phyloP scores from a whole-genome alignment of 2,113 vertebrate genomes.

The Leptocoma aspasia region DNA sequence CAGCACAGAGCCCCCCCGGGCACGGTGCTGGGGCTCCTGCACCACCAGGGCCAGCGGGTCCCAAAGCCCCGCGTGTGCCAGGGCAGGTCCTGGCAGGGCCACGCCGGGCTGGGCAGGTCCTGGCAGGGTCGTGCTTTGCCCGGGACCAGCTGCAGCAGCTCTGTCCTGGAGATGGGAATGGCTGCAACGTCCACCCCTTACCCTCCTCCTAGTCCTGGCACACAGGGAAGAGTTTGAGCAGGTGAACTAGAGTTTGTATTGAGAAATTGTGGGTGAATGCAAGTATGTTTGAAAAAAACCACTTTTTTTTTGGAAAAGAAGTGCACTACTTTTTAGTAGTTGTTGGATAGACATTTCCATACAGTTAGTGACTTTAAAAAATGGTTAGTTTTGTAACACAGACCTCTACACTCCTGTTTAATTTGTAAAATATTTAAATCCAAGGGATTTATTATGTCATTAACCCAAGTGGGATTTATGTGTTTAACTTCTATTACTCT shows the following conservation, averaged over 20 bases:
- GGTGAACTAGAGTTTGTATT: neutral
- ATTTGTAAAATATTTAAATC: conserved; percentile 22
- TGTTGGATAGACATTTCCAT: neutral
- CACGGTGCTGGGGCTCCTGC: neutral
- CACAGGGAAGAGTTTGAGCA: neutral
- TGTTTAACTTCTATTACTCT: neutral
- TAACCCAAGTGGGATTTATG: neutral
- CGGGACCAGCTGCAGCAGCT: neutral
- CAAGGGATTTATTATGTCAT: neutral
- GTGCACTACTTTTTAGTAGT: neutral
- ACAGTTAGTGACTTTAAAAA: neutral
- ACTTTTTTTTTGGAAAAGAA: accelerated
- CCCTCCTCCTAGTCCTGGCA: neutral
- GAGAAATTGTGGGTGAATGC: neutral
- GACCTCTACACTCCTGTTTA: neutral
- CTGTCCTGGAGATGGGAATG: neutral
- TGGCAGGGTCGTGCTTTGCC: neutral
- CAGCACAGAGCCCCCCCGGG: accelerated
- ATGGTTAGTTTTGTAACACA: neutral
- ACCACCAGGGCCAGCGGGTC: too few relatives aligned
- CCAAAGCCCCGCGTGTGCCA: too few relatives aligned
- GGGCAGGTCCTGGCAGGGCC: accelerated
- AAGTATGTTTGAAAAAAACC: neutral
- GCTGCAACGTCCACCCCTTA: accelerated
- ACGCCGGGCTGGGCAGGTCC: neutral